Base-by-base conservation (phyloP, 2,888 invertebrate genomes). In the Cecidostiba fungosa region DNA sequence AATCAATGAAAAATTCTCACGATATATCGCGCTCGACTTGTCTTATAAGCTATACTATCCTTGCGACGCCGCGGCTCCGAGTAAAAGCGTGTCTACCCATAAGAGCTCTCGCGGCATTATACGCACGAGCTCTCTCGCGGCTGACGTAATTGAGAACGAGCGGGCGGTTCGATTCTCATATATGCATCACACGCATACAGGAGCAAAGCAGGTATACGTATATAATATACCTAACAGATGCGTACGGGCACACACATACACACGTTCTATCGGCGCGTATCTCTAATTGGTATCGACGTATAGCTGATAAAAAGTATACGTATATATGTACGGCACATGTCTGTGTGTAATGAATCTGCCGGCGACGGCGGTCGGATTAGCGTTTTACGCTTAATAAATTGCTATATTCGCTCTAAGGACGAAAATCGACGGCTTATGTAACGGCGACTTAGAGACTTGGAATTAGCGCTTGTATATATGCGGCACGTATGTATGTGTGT, bases 61-160 rank as follows among this genome's bases (percentile, higher is more conserved):
- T 29, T 16, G 66, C 66, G 16, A 5, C 66, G 12, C 6, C 26
- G 43, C 47, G 50, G 8, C 59, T 32, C 19, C 26, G n/a, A 36
- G 72, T 72, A 59, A 54, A 73, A 80, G 80, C 59, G 54, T 10
- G 29, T 66, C 1, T 26, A 59, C 23, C 23, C 29, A 66, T 77
- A 77, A 62, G 62, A 39, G 59, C 66, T n/a, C 19, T 43, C 43
- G 43, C 43, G 39, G 62, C 26, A 26, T 32, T 26, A 36, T 59
- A 36, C 26, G 32, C 77, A 19, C n/a, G 12, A 1, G 50, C 50
- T 12, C 54, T 19, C 32, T 23, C 39, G 39, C 72, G 4, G 1
- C 47, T 82, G 82, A 82, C 82, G 82, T 76, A 82, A 82, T 82
- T 82, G 82, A 82, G 82, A 82, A 82, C 77, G 82, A 70, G 69